Percentiles rank a stretch among this genome's conserved stretches.
phyloP scores from a whole-genome alignment of 2,113 vertebrate species.

The Eupsittula cactorum region DNA sequence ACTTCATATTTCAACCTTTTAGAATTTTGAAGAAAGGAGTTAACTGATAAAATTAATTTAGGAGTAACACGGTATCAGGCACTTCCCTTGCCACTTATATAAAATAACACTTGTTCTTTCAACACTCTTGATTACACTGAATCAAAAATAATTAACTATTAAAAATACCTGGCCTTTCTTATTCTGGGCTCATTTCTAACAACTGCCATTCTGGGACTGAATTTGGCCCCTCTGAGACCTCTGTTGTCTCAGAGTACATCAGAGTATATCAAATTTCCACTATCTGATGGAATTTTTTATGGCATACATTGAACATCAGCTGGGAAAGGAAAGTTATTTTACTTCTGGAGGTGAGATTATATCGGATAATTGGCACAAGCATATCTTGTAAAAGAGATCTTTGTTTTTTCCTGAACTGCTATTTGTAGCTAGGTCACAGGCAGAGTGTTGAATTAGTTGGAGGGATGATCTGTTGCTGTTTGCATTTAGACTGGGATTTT shows the following conservation, averaged over 20 bases:
- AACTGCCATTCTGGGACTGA: background rate
- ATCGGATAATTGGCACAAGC: background rate
- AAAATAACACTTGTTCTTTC: background rate
- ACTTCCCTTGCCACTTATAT: background rate
- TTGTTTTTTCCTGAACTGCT: background rate
- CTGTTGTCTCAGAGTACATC: background rate
- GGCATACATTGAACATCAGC: background rate
- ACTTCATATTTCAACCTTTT: background rate
- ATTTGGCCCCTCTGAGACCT: background rate
- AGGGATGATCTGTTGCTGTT: background rate
- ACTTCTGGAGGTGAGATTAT: background rate
- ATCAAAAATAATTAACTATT: background rate
- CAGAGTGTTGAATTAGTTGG: background rate
- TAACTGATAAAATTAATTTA: background rate
- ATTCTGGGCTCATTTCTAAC: background rate
- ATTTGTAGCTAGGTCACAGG: background rate
- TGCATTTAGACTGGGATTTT: constrained; percentile 16
- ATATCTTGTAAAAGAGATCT: background rate
- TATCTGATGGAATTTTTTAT: constrained; percentile 9
- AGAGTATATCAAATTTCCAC: background rate
- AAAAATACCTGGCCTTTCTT: background rate
- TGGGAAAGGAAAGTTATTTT: background rate
- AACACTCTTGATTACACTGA: background rate
- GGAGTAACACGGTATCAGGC: background rate
- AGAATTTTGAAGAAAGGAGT: background rate